Percentiles rank a stretch among this genome's conserved stretches.
Evolutionary conservation across 2,797 vertebrate genomes (phyloP).

Genomic region (Toxotes lorentzi): DNA sequence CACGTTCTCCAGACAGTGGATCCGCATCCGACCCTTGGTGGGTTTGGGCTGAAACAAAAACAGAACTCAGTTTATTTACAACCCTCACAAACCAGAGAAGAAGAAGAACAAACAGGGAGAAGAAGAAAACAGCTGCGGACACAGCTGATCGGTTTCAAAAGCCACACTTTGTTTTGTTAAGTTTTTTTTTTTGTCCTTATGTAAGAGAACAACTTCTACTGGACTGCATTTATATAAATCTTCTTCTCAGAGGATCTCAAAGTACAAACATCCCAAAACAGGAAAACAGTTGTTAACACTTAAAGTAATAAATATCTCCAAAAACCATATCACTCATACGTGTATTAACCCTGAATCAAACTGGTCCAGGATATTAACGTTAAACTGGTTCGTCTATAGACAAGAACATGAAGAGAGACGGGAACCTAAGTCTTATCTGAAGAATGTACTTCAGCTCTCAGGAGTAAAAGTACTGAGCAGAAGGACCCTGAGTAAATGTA

Average conservation of each 20-base stretch:
- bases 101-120: background rate
- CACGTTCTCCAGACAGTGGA: constrained; percentile 96
- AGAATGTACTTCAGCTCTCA: too few relatives aligned
- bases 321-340: too few relatives aligned
- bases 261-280: too few relatives aligned
- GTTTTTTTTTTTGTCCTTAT: background rate
- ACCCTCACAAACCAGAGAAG: background rate
- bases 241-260: too few relatives aligned
- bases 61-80: constrained; percentile 22
- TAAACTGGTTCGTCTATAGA: too few relatives aligned
- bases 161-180: background rate
- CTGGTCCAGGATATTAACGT: too few relatives aligned
- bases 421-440: too few relatives aligned
- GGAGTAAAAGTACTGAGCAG: too few relatives aligned
- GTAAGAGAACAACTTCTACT: background rate
- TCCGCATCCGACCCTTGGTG: constrained; percentile 93
- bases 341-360: too few relatives aligned
- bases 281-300: too few relatives aligned
- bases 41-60: constrained; percentile 70
- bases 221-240: constrained; percentile 1
- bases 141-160: constrained; percentile 37
- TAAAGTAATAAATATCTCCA: too few relatives aligned
- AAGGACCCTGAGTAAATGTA: too few relatives aligned
- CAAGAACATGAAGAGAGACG: background rate
- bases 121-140: constrained; percentile 29